Conservation (phyloP, 2,888 invertebrate species). For the Lottia scabra region DNA sequence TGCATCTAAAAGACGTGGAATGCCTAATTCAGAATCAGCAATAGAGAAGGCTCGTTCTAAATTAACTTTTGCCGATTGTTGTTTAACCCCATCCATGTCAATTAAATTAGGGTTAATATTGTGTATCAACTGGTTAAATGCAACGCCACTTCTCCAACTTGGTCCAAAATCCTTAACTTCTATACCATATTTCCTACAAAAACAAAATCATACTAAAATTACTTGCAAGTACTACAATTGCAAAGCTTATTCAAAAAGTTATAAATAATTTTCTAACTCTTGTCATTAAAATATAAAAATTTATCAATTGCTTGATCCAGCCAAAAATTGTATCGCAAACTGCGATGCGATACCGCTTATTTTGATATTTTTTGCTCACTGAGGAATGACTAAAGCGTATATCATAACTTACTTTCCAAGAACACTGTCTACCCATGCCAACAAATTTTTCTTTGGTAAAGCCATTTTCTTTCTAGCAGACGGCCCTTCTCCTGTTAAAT, state of each 20-base stretch:
- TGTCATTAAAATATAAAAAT: too few relatives aligned
- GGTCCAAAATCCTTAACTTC: conserved; percentile 93
- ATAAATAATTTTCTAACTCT: too few relatives aligned
- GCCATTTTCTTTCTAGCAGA: conserved; percentile 32
- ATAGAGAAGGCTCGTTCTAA: conserved; percentile 93
- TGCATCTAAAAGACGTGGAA: conserved; percentile 90
- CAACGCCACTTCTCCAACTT: conserved; percentile 95
- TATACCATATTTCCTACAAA: conserved; percentile 83
- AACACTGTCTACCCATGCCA: conserved; percentile 95
- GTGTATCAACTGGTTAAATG: conserved; percentile 95
- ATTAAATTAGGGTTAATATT: conserved; percentile 93
- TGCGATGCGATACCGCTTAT: too few relatives aligned
- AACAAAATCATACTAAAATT: conserved; percentile 22
- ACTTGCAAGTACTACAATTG: too few relatives aligned
- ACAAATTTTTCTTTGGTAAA: conserved; percentile 70
- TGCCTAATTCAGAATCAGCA: conserved; percentile 91
- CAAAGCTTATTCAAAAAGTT: too few relatives aligned
- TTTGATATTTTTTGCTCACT: too few relatives aligned
- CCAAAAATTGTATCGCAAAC: too few relatives aligned
- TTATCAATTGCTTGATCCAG: too few relatives aligned
- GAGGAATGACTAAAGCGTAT: too few relatives aligned
- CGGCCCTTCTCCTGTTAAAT: conserved; percentile 37
- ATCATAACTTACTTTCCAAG: conserved; percentile 73
- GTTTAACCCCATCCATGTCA: conserved; percentile 85
- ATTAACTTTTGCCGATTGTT: conserved; percentile 83